A percentile compares a stretch with the other conserved stretches of the same genome.
Evolutionary conservation across 2,888 invertebrate genomes (phyloP).

Genomic region (Monopis laevigella): DNA sequence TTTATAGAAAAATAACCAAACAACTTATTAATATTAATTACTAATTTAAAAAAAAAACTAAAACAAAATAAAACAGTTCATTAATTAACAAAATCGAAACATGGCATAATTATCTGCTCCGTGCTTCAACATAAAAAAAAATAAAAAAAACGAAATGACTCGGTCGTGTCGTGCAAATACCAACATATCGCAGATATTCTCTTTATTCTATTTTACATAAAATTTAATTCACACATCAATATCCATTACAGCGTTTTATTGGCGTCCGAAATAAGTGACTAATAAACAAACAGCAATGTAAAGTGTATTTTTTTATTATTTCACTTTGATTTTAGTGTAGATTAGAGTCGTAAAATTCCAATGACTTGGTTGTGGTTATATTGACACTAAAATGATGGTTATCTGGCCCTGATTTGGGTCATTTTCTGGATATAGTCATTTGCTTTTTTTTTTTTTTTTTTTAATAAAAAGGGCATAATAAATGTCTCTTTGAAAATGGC

Average conservation of each 20-base stretch:
- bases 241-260: too few species aligned
- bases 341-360: neutral
- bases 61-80: slow-evolving; percentile 1
- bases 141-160: neutral
- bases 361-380: neutral
- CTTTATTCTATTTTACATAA: too few species aligned
- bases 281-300: too few species aligned
- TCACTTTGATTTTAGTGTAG: too few species aligned
- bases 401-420: neutral
- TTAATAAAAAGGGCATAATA: too few species aligned
- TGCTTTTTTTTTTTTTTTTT: neutral
- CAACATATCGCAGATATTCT: slow-evolving; percentile 3
- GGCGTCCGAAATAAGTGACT: too few species aligned
- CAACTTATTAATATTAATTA: slow-evolving; percentile 1
- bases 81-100: slow-evolving; percentile 8
- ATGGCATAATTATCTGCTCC: slow-evolving; percentile 9
- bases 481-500: too few species aligned
- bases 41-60: slow-evolving; percentile 1
- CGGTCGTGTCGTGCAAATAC: slow-evolving; percentile 8
- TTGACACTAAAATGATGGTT: neutral
- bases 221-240: too few species aligned
- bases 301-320: too few species aligned
- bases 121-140: neutral
- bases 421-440: neutral
- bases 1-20: neutral